Percentiles rank a stretch among this genome's conserved stretches.
phyloP scores from a whole-genome alignment of 2,888 invertebrate genomes.

The Odontothrips loti region DNA sequence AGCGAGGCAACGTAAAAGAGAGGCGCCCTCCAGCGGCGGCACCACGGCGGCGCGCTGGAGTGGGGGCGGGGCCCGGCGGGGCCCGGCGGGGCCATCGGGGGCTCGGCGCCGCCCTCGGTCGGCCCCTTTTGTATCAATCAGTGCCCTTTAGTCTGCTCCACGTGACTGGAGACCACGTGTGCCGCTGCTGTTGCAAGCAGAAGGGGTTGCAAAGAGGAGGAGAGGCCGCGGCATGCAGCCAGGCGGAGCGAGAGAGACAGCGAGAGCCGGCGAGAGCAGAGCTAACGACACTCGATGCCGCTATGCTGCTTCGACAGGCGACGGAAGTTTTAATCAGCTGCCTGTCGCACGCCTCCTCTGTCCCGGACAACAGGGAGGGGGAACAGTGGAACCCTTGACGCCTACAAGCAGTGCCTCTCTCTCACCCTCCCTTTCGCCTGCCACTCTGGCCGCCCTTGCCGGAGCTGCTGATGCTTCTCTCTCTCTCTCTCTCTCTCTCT shows the following conservation, averaged over 20 bases:
- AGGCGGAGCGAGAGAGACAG: too few species aligned
- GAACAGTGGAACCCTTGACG: neutral
- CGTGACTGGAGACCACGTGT: neutral
- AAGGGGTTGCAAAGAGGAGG: neutral
- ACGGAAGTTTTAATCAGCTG: conserved; percentile 24
- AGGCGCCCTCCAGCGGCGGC: neutral
- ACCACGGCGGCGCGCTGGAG: neutral
- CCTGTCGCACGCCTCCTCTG: neutral
- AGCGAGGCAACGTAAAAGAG: neutral
- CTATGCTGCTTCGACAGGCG: conserved; percentile 25
- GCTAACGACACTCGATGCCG: conserved; percentile 15
- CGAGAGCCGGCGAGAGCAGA: neutral
- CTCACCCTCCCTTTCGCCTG: neutral
- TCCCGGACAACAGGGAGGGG: neutral
- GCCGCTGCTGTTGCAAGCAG: neutral
- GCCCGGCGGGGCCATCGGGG: neutral
- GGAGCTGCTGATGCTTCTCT: neutral
- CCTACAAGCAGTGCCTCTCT: neutral
- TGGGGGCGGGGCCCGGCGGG: neutral
- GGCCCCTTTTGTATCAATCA: conserved; percentile 5
- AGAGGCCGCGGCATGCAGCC: too few species aligned
- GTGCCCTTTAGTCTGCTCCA: conserved; percentile 2
- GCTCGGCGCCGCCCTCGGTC: neutral
- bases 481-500: neutral
- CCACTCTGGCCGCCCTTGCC: neutral